phyloP scores from a whole-genome alignment of 2,888 invertebrate genomes.

The Punctoribates punctum region DNA sequence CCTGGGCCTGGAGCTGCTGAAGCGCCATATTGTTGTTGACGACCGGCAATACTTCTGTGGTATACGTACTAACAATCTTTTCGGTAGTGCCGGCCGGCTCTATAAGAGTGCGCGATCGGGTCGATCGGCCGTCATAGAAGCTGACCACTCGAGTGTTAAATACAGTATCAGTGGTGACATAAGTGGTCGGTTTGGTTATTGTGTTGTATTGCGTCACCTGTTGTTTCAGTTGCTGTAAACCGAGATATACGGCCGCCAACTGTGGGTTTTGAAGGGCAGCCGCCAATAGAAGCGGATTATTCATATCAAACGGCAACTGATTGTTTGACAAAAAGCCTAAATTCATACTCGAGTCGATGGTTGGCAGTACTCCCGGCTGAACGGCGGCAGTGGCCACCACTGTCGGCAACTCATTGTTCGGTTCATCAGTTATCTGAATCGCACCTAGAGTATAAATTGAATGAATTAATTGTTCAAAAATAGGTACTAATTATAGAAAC shows the following conservation, averaged over 20 bases:
- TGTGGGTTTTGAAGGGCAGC: conserved; percentile 49
- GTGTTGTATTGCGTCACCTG: conserved; percentile 44
- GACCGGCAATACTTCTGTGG: conserved; percentile 48
- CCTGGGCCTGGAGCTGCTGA: conserved; percentile 39
- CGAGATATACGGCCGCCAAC: conserved; percentile 49
- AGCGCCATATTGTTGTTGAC: conserved; percentile 45
- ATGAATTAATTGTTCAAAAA: neutral
- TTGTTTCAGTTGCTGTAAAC: conserved; percentile 48
- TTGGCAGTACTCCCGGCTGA: conserved; percentile 17
- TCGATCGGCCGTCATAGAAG: conserved; percentile 49
- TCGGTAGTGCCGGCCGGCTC: conserved; percentile 48
- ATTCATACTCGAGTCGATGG: conserved; percentile 39
- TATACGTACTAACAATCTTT: conserved; percentile 46
- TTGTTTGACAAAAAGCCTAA: conserved; percentile 6
- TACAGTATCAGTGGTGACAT: conserved; percentile 48
- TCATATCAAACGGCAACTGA: conserved; percentile 44
- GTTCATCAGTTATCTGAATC: conserved; percentile 37
- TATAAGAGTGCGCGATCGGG: conserved; percentile 48
- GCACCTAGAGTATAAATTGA: conserved; percentile 13
- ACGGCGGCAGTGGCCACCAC: neutral
- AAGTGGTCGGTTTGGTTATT: conserved; percentile 48
- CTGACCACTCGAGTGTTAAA: conserved; percentile 49
- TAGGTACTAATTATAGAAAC: conserved; percentile 16
- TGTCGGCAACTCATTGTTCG: conserved; percentile 34
- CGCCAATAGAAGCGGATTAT: conserved; percentile 48